phyloP scores from a whole-genome alignment of 2,113 vertebrate species.

The Gymnogyps californianus region DNA sequence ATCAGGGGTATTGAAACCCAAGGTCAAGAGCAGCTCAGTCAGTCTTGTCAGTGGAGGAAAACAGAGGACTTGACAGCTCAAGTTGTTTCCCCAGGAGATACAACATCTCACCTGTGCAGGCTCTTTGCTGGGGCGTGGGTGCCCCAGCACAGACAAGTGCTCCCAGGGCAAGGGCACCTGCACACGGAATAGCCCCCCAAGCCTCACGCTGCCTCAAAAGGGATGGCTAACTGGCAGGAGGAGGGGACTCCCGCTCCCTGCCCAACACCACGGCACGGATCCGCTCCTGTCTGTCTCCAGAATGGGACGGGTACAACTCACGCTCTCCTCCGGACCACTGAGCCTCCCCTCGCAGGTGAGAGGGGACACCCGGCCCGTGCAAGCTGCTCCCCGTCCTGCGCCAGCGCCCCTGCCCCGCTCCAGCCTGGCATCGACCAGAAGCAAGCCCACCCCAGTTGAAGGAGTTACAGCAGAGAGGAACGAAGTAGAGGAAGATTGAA shows the following conservation, averaged over 20 bases:
- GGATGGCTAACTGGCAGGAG: neutral
- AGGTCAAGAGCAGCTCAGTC: neutral
- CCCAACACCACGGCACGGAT: neutral
- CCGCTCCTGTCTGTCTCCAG: neutral
- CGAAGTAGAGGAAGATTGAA: neutral
- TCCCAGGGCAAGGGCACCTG: neutral
- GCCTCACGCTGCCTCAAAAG: neutral
- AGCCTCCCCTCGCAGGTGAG: neutral
- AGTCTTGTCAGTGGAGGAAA: neutral
- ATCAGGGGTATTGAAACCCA: neutral
- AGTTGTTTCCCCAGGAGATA: neutral
- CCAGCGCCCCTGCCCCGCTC: neutral
- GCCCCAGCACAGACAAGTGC: neutral
- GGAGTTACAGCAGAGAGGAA: neutral
- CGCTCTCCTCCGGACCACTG: neutral
- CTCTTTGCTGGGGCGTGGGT: neutral
- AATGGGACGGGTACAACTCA: neutral
- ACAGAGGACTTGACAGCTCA: neutral
- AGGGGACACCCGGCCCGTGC: rapidly evolving
- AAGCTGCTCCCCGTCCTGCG: neutral
- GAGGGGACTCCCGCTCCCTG: neutral
- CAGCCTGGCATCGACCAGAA: neutral
- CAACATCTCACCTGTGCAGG: neutral
- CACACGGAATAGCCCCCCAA: neutral
- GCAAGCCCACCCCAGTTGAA: neutral